Percentiles rank a stretch among this genome's conserved stretches.
phyloP scores from a whole-genome alignment of 2,888 invertebrate genomes.

The Conops quadrifasciatus region DNA sequence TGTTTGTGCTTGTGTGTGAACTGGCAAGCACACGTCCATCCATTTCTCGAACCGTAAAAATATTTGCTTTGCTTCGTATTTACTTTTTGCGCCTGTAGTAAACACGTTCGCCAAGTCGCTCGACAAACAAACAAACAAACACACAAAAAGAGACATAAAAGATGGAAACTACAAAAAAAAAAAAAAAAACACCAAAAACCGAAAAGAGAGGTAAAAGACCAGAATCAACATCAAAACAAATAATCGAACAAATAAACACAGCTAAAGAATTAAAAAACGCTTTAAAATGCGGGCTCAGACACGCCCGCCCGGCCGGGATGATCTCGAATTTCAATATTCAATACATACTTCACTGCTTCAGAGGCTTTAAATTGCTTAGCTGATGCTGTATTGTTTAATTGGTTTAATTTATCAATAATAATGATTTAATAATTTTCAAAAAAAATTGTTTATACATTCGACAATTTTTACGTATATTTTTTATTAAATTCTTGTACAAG shows the following conservation, averaged over 20 bases:
- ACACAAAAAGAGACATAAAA: neutral
- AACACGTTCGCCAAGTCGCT: constrained; percentile 1
- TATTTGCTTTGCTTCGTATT: constrained; percentile 39
- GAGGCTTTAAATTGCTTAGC: constrained; percentile 31
- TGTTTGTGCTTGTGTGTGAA: neutral
- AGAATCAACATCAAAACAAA: neutral
- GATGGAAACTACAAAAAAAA: neutral
- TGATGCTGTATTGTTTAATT: constrained; percentile 26
- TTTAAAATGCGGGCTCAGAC: constrained; percentile 34
- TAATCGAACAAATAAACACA: constrained; percentile 19
- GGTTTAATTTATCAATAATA: constrained; percentile 33
- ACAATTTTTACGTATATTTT: neutral
- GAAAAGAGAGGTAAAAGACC: constrained; percentile 1
- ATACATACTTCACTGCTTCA: constrained; percentile 31
- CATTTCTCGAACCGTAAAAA: constrained; percentile 30
- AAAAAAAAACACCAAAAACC: neutral
- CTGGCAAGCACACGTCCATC: constrained; percentile 2
- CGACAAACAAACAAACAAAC: neutral
- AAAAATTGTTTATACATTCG: constrained; percentile 14
- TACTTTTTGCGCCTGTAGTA: constrained; percentile 31
- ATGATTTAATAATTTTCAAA: constrained; percentile 33
- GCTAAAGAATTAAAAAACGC: constrained; percentile 1
- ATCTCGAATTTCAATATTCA: constrained; percentile 34
- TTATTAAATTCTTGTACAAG: too few species aligned
- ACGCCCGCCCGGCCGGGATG: neutral